Base-by-base conservation (phyloP, 1,140 invertebrate species). In the Tetraneura akinire region DNA sequence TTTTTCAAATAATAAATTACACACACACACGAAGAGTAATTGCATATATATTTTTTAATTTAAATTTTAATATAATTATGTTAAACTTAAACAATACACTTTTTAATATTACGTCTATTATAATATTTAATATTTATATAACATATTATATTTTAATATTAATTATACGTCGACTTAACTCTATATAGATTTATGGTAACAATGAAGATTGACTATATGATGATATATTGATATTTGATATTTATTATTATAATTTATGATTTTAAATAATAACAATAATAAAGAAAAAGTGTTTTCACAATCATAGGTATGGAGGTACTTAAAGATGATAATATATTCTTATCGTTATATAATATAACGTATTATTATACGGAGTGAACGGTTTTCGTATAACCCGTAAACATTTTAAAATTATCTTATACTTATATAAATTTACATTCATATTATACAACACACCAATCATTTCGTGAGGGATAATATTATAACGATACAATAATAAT, bases 151-250 rank as follows among this genome's bases (percentile, higher is more conserved):
- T 32, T 16, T 37, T 4, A 18, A 9, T 42, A 49, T 26, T 14
- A 1, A 26, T 26, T 14, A 23, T 71, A 73, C 55, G 47, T 32
- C n/a, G 1, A 55, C 23, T 53, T 42, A 53, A 37, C 3, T 21
- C 53, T n/a, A 26, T 73, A 73, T 73, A 73, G 26, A 53, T 55
- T 32, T 37, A 55, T 73, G 70, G 70, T 73, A 73, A 73, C 70
- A 73, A 73, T n/a, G 26, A 71, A 71, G 49, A 73, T 73, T 47
- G 68, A 49, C 68, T 71, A 71, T 45, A 70, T 26, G 37, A 71
- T 73, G 26, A 66, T 45, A 66, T 66, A 66, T 66, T 66, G 62
- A 66, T 42, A 66, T n/a, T n/a, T n/a, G n/a, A n/a, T n/a, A n/a
- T n/a, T n/a, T n/a, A n/a, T 42, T 66, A 42, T 66, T 37, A 37